Percentiles rank a stretch among this genome's conserved stretches.
Conservation (phyloP, 64 coral and sea anemone genomes). For the Montipora sp. region DNA sequence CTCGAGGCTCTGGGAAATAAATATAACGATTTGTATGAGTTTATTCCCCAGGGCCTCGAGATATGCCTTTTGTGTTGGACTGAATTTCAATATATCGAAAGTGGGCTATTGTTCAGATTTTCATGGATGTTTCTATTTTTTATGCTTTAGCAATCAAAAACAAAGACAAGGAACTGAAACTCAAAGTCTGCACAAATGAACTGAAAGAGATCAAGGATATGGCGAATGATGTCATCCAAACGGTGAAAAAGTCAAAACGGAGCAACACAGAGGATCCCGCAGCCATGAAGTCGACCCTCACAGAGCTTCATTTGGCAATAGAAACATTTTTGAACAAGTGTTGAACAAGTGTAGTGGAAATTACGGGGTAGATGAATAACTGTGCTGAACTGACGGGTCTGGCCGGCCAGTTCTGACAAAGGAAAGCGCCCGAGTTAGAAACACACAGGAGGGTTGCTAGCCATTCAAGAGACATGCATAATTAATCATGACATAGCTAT, state of each 20-base stretch:
- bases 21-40: too few species aligned
- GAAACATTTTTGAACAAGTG: slow-evolving; percentile 25
- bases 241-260: background rate
- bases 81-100: too few species aligned
- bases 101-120: too few species aligned
- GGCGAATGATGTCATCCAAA: slow-evolving; percentile 39
- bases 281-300: slow-evolving; percentile 36
- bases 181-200: slow-evolving; percentile 36
- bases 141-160: background rate
- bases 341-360: background rate
- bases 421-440: too few species aligned
- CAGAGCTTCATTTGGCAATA: slow-evolving; percentile 37
- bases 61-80: too few species aligned
- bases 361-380: background rate
- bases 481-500: too few species aligned
- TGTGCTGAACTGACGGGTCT: too few species aligned
- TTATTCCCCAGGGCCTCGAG: too few species aligned
- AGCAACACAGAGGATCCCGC: slow-evolving; percentile 33
- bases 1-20: too few species aligned
- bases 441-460: too few species aligned
- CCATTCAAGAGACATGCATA: too few species aligned
- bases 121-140: background rate
- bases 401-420: too few species aligned
- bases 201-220: slow-evolving; percentile 54
- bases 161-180: slow-evolving; percentile 46